A percentile compares a stretch with the other conserved stretches of the same genome.
These are phyloP conservation scores for Telenomus remus DNA, from an alignment of 1,140 invertebrate genomes.

Conservation along the genomic window DNA sequence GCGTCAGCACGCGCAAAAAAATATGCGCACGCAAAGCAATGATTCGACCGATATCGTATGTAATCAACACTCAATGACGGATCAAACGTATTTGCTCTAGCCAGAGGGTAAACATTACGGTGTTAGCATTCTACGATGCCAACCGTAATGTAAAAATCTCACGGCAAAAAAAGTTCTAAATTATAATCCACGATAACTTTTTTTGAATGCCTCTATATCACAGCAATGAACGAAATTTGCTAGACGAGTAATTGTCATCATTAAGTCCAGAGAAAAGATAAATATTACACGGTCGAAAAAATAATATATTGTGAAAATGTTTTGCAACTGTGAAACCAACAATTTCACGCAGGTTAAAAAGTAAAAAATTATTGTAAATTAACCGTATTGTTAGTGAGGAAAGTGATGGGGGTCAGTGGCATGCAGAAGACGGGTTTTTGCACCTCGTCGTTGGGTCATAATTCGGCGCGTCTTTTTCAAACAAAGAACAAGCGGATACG, in stretches of 20 bases:
- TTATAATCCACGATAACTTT: too few relatives aligned
- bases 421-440: conserved; percentile 35
- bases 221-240: too few relatives aligned
- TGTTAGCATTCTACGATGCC: too few relatives aligned
- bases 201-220: too few relatives aligned
- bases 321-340: too few relatives aligned
- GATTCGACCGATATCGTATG: conserved; percentile 24
- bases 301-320: too few relatives aligned
- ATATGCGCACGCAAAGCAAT: conserved; percentile 21
- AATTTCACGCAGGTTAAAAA: too few relatives aligned
- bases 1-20: conserved; percentile 39
- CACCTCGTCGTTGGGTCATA: conserved; percentile 44
- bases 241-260: too few relatives aligned
- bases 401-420: conserved; percentile 28
- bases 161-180: neutral
- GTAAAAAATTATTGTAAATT: neutral
- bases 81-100: conserved; percentile 27
- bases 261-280: too few relatives aligned
- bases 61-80: conserved; percentile 36
- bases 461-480: conserved; percentile 55
- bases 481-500: conserved; percentile 58
- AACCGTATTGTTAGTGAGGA: conserved; percentile 6
- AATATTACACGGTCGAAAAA: too few relatives aligned
- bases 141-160: neutral
- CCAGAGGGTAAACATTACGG: conserved; percentile 12